These are phyloP conservation scores for Apostichopus leukothele DNA, from an alignment of 53 echinoderm and acorn worm species.

Conservation along the genomic window DNA sequence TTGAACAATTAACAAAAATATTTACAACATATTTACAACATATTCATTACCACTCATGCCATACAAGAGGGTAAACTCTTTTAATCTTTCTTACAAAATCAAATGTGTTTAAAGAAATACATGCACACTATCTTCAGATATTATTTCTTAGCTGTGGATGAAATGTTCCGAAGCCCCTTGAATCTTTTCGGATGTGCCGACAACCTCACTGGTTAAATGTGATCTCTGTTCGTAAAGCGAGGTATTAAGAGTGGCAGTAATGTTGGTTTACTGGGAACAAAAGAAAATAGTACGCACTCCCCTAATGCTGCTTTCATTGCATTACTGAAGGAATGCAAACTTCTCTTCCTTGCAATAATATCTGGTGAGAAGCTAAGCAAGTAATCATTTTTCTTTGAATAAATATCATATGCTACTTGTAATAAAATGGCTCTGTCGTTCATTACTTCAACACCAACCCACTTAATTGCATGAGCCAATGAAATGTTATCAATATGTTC, in stretches of 20 bases:
- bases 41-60: not conserved
- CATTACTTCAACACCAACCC: not conserved
- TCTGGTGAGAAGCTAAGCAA: not conserved
- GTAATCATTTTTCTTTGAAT: not conserved
- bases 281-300: not conserved
- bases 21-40: no score
- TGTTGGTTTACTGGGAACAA: not conserved
- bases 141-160: not conserved
- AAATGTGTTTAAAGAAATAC: not conserved
- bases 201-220: not conserved
- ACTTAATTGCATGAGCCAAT: not conserved
- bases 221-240: not conserved
- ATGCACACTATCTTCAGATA: not conserved
- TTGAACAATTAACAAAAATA: no score
- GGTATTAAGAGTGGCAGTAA: not conserved
- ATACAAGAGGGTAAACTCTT: not conserved
- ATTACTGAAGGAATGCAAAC: not conserved
- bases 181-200: not conserved
- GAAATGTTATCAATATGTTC: not conserved
- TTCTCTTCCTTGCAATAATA: slow-evolving; percentile 11
- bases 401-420: slow-evolving; percentile 12
- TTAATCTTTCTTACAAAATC: not conserved
- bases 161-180: not conserved
- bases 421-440: not conserved
- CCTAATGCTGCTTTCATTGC: slow-evolving; percentile 2